A percentile compares a stretch with the other conserved stretches of the same genome.
Conservation (phyloP, 2,113 vertebrate genomes). For the Corythoichthys intestinalis region DNA sequence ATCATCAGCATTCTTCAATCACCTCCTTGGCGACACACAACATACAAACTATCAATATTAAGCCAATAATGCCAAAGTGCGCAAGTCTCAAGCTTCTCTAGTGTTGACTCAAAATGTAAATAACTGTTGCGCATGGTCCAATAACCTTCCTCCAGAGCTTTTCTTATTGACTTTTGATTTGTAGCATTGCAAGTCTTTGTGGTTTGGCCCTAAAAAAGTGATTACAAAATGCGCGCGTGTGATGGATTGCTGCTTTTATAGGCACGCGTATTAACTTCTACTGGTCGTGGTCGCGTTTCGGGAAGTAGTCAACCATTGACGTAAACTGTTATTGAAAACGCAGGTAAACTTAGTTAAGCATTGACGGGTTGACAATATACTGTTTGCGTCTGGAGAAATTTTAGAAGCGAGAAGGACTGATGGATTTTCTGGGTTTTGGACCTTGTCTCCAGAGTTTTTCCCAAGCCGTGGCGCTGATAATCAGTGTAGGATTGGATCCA, state of each 20-base stretch:
- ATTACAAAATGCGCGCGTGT: background rate
- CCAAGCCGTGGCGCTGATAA: conserved; percentile 62
- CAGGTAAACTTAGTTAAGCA: background rate
- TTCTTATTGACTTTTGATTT: background rate
- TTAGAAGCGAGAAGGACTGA: conserved; percentile 31
- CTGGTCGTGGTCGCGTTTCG: background rate
- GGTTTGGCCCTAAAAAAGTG: background rate
- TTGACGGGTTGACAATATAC: background rate
- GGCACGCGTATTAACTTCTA: background rate
- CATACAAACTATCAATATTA: conserved; percentile 29
- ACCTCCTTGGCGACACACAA: conserved; percentile 27
- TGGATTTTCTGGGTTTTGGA: conserved; percentile 29
- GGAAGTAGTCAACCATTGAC: background rate
- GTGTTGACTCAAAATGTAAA: background rate
- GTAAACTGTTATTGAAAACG: background rate
- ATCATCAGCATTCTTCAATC: conserved; percentile 27
- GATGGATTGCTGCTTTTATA: conserved; percentile 1
- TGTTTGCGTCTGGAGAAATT: conserved; percentile 1
- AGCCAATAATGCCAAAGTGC: conserved; percentile 28
- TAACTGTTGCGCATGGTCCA: background rate
- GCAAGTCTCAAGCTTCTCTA: background rate
- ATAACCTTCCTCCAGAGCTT: background rate
- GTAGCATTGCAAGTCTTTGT: conserved; percentile 1
- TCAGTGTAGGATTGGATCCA: conserved; percentile 69
- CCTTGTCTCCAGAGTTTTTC: conserved; percentile 45